Conservation (phyloP, 2,113 vertebrate species). For the Callospermophilus lateralis region DNA sequence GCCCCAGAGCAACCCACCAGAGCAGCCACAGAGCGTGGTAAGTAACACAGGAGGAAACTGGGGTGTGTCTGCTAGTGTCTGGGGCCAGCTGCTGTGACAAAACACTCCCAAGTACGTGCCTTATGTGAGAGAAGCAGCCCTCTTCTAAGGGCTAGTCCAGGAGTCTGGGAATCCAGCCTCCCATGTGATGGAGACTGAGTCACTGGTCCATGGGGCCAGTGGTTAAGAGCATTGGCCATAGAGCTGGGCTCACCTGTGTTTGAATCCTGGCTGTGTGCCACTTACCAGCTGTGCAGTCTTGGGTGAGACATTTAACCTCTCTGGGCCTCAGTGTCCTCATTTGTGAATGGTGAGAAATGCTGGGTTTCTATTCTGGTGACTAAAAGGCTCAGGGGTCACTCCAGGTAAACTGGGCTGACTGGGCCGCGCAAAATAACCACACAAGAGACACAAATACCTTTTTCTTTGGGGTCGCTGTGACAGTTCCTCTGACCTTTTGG, state of each 20-base stretch:
- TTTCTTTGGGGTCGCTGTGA: too few species aligned
- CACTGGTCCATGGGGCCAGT: neutral
- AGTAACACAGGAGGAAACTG: neutral
- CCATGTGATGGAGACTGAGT: too few species aligned
- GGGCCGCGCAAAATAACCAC: too few species aligned
- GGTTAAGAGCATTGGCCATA: neutral
- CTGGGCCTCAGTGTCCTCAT: constrained; percentile 12
- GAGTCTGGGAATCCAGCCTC: too few species aligned
- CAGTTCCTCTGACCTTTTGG: too few species aligned
- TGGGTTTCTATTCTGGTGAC: too few species aligned
- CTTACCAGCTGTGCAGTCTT: neutral
- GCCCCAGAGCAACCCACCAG: constrained; percentile 70
- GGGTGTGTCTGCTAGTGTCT: neutral
- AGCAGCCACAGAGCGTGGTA: constrained; percentile 78
- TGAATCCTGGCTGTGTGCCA: neutral
- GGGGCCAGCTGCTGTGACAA: neutral
- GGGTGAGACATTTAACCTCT: neutral
- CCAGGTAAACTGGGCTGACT: too few species aligned
- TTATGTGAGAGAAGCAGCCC: neutral
- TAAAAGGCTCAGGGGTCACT: too few species aligned
- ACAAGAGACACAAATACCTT: too few species aligned
- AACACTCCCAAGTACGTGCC: too few species aligned
- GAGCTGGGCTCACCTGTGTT: neutral
- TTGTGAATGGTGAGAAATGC: neutral
- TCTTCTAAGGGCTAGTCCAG: too few species aligned